Percentiles rank a stretch among this genome's conserved stretches.
These are phyloP conservation scores for Choloepus hoffmanni DNA, from an alignment of 2,113 vertebrate species.

Conservation along the genomic window DNA sequence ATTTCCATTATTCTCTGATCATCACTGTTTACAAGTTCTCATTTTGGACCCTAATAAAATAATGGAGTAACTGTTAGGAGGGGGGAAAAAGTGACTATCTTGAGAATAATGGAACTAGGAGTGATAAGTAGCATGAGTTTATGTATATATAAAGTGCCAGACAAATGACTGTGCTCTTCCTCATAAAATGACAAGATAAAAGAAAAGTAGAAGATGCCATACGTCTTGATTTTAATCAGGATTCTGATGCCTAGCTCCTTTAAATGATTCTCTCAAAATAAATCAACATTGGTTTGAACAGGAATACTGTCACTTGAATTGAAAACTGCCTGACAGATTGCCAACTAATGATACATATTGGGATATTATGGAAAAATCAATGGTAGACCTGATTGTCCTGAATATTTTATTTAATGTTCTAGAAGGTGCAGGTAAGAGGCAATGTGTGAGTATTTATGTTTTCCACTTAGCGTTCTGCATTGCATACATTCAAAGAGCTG, in stretches of 20 bases:
- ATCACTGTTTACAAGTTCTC: constrained; percentile 72
- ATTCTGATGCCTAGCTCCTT: constrained; percentile 37
- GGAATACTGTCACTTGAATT: constrained; percentile 47
- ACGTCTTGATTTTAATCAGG: constrained; percentile 66
- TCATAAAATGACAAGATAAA: constrained; percentile 58
- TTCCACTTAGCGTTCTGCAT: background rate
- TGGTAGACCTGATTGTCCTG: constrained; percentile 46
- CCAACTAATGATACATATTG: constrained; percentile 20
- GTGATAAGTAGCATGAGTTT: constrained; percentile 63
- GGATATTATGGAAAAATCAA: constrained; percentile 56
- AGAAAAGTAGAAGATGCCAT: constrained; percentile 39
- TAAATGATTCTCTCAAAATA: constrained; percentile 57
- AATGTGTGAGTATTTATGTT: background rate
- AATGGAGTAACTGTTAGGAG: constrained; percentile 64
- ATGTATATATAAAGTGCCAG: constrained; percentile 58
- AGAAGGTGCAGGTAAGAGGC: background rate
- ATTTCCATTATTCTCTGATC: constrained; percentile 83
- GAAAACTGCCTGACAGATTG: constrained; percentile 58
- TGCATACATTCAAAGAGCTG: background rate
- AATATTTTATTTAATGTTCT: constrained; percentile 37
- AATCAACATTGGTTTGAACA: background rate
- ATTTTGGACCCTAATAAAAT: constrained; percentile 81
- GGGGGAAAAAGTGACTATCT: background rate
- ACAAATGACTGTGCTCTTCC: constrained; percentile 15
- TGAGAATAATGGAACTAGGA: constrained; percentile 63